Conservation (phyloP, 2,888 invertebrate species). For the Conchocele bisecta region DNA sequence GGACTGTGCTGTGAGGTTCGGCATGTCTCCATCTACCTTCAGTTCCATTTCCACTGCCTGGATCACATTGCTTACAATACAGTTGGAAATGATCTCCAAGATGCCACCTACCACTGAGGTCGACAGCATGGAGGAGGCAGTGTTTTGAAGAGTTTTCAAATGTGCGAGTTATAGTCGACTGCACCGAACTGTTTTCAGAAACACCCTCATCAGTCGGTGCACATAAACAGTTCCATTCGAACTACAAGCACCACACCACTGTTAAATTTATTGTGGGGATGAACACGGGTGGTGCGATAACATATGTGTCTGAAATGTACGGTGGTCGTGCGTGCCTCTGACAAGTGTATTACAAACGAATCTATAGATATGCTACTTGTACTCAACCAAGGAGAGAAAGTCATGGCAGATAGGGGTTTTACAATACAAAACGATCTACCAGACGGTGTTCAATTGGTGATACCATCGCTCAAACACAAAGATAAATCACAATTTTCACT, state of each 20-base stretch:
- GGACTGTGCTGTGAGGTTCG: constrained; percentile 25
- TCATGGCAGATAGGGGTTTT: constrained; percentile 50
- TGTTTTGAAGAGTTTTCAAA: constrained; percentile 27
- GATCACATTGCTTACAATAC: constrained; percentile 7
- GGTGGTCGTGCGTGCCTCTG: constrained; percentile 33
- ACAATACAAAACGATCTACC: constrained; percentile 27
- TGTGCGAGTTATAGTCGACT: constrained; percentile 27
- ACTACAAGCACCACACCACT: constrained; percentile 46
- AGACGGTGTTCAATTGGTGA: constrained; percentile 17
- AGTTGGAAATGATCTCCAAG: constrained; percentile 23
- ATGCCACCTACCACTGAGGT: constrained; percentile 16
- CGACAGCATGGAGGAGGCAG: background rate
- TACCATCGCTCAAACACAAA: constrained; percentile 34
- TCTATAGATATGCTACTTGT: constrained; percentile 10
- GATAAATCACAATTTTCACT: constrained; percentile 27
- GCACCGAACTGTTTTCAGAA: constrained; percentile 34
- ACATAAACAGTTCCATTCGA: constrained; percentile 33
- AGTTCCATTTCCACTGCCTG: constrained; percentile 28
- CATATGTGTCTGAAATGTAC: constrained; percentile 42
- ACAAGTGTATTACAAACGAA: constrained; percentile 32
- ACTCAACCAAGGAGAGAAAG: constrained; percentile 36
- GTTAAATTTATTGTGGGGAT: constrained; percentile 46
- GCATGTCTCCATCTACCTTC: constrained; percentile 5
- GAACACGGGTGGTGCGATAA: constrained; percentile 41
- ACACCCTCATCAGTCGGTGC: constrained; percentile 26